These are phyloP conservation scores for Procavia capensis DNA, from an alignment of 2,113 vertebrate species.

Conservation along the genomic window DNA sequence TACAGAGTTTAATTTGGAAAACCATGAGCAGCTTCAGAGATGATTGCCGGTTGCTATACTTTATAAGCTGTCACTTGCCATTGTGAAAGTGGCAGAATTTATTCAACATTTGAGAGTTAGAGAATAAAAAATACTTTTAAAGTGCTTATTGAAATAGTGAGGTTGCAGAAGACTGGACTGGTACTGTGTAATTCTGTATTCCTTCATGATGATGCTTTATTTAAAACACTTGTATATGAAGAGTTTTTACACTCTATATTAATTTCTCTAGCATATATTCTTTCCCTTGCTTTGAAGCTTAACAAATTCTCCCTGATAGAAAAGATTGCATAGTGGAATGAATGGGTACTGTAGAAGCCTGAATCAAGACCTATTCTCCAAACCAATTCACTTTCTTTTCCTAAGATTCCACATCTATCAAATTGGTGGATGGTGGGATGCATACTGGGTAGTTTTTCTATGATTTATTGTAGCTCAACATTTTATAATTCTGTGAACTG, in stretches of 20 bases:
- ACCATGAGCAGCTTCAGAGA: constrained; percentile 62
- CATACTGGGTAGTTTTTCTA: background rate
- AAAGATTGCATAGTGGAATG: background rate
- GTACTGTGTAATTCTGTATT: background rate
- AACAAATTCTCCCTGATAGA: background rate
- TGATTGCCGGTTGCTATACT: constrained; percentile 69
- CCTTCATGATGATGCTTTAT: constrained; percentile 8
- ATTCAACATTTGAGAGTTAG: constrained; percentile 76
- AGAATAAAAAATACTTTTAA: constrained; percentile 59
- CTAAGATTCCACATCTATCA: background rate
- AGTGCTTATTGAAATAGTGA: constrained; percentile 59
- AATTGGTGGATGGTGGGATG: background rate
- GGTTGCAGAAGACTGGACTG: constrained; percentile 36
- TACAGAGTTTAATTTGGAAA: constrained; percentile 73
- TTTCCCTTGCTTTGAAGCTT: background rate
- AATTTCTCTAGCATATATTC: background rate
- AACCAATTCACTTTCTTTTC: background rate
- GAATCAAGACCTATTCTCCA: background rate
- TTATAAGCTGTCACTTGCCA: constrained; percentile 72
- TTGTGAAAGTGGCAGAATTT: constrained; percentile 64
- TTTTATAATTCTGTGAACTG: background rate
- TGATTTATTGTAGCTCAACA: background rate
- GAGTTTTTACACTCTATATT: background rate
- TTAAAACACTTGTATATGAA: constrained; percentile 8
- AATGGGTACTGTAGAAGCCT: background rate